These are phyloP conservation scores for Prorops nasuta DNA, from an alignment of 1,140 invertebrate genomes.

Conservation along the genomic window DNA sequence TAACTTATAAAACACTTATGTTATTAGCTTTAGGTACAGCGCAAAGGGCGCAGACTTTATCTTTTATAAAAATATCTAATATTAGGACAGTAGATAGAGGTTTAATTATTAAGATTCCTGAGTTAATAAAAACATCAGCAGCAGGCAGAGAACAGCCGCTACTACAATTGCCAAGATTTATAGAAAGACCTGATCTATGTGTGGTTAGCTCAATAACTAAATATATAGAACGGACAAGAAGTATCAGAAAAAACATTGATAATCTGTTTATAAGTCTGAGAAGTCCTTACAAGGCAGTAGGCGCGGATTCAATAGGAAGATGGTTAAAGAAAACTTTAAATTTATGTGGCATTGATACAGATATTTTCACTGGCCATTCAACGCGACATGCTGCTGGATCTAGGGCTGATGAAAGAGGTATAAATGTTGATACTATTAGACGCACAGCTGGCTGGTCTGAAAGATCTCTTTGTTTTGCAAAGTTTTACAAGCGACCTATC, in stretches of 20 bases:
- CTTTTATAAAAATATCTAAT: constrained; percentile 1
- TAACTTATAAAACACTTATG: background rate
- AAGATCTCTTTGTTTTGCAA: background rate
- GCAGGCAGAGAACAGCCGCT: background rate
- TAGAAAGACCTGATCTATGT: constrained; percentile 1
- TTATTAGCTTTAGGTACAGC: constrained; percentile 4
- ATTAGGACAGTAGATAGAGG: background rate
- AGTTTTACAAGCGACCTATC: constrained; percentile 10
- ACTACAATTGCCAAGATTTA: background rate
- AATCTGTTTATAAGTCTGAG: background rate
- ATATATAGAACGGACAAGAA: background rate
- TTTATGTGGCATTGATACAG: constrained; percentile 3
- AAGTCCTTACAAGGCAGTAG: background rate
- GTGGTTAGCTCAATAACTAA: background rate
- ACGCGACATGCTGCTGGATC: constrained; percentile 10
- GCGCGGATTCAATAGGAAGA: background rate
- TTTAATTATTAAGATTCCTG: background rate
- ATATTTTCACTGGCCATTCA: background rate
- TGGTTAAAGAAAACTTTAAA: constrained; percentile 6
- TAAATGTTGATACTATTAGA: constrained; percentile 7
- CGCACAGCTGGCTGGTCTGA: constrained; percentile 5
- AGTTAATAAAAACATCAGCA: constrained; percentile 3
- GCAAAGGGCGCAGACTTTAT: background rate
- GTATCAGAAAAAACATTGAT: background rate
- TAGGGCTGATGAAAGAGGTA: background rate